Base-by-base conservation (phyloP, 2,113 vertebrate species). In the Cottus gobio region DNA sequence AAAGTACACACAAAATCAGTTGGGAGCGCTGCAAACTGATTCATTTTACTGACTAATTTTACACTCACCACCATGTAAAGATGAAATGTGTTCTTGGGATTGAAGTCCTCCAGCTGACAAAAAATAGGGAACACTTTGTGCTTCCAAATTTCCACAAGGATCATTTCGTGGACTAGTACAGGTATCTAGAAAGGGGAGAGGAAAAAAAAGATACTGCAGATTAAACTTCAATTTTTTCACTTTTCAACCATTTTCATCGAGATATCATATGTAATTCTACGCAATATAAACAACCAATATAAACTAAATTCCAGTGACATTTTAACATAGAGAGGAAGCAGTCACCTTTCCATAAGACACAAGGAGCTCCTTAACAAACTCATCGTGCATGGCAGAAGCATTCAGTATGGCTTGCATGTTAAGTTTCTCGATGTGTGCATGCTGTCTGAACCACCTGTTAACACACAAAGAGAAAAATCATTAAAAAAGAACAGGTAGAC, bases 331-430 rank as follows among this genome's bases (percentile, higher is more conserved):
- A n/a, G 31, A 11, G 34, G 2, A 9, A 36, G 26, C 9, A 10
- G n/a, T 75, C 94, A 99, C 98, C 97, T 99, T 99, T 83, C 90
- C 72, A 0, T 95, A 90, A 22, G 92, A 95, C 73, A 97, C 95
- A 79, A 99, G 95, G 61, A 97, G 90, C 83, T 98, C 97, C 1
- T 96, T 96, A 58, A 99, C 94, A 66, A 96, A 96, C 92, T 99
- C 97, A 3, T 96, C 95, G 50, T 96, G 94, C 80, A 94, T 92
- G 0, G 85, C 44, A 0, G 95, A 94, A 56, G 96, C 97, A 0
- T 95, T 96, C 68, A 99, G 90, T 86, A 98, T 96, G 1, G 97
- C 96, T 30, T 98, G 96, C 95, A 99, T 98, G 89, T 99, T 99
- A 16, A 99, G 95, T 90, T 98, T 99, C 93, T 97, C 96, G 39